Percentiles rank a stretch among this genome's conserved stretches.
phyloP scores from a whole-genome alignment of 2,113 vertebrate genomes.

The Eurystomus gularis region DNA sequence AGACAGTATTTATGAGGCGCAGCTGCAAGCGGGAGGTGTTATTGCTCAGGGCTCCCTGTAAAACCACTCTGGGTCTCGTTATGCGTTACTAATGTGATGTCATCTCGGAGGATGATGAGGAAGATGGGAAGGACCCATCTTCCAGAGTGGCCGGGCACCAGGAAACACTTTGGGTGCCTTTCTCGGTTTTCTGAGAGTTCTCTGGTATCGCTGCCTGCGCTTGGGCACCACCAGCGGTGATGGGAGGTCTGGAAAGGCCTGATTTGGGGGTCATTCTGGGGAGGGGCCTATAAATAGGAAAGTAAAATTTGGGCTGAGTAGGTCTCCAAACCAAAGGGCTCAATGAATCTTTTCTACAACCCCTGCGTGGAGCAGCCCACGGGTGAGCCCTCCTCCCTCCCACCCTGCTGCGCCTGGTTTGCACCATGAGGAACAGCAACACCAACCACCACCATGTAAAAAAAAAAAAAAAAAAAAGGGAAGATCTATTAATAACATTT shows the following conservation, averaged over 20 bases:
- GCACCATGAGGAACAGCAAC: neutral
- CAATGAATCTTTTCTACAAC: accelerated
- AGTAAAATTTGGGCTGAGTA: neutral
- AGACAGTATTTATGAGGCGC: conserved; percentile 65
- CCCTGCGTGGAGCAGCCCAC: neutral
- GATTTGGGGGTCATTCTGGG: neutral
- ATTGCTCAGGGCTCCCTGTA: conserved; percentile 7
- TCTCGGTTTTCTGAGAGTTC: neutral
- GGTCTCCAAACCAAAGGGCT: neutral
- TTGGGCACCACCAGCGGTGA: neutral
- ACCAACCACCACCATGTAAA: neutral
- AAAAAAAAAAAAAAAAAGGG: neutral
- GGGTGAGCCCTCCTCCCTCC: neutral
- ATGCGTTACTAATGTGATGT: neutral
- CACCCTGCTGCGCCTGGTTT: neutral
- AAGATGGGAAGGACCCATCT: neutral
- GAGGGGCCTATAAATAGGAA: accelerated
- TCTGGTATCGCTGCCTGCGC: neutral
- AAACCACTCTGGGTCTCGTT: neutral
- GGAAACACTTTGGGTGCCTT: neutral
- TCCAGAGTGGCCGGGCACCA: neutral
- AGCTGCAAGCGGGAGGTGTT: conserved; percentile 60
- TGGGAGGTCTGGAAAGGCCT: neutral
- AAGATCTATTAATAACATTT: conserved; percentile 60
- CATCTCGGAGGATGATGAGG: neutral